Conservation (phyloP, 1,140 invertebrate species). For the Papilio dardanus region DNA sequence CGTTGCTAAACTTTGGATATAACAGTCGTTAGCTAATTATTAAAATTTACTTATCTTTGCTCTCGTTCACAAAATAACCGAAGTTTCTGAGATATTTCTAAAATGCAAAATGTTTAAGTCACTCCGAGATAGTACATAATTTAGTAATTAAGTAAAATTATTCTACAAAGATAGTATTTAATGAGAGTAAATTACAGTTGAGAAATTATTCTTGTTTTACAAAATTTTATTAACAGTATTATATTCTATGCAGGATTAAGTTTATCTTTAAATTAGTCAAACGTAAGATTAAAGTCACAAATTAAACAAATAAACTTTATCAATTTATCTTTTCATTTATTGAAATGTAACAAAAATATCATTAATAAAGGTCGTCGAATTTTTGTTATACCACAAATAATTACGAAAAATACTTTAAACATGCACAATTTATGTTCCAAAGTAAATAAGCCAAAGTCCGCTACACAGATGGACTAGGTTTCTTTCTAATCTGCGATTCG, state of each 20-base stretch:
- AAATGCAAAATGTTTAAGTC: constrained; percentile 21
- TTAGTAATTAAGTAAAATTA: background rate
- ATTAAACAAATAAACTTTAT: too few species aligned
- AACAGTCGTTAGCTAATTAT: constrained; percentile 49
- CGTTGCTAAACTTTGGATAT: constrained; percentile 45
- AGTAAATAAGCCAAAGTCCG: too few species aligned
- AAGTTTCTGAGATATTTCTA: constrained; percentile 27
- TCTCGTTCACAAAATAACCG: constrained; percentile 11
- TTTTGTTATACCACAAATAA: too few species aligned
- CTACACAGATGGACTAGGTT: too few species aligned
- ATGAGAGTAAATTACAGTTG: background rate
- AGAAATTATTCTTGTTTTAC: background rate
- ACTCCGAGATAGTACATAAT: constrained; percentile 1
- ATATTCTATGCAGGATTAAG: background rate
- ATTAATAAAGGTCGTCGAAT: too few species aligned
- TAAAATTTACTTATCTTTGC: constrained; percentile 45
- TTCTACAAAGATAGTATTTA: background rate
- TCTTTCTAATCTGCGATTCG: too few species aligned
- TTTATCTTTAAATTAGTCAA: too few species aligned
- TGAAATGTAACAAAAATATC: too few species aligned
- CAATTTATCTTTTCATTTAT: too few species aligned
- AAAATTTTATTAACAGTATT: background rate
- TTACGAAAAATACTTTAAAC: too few species aligned
- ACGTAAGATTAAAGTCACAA: too few species aligned
- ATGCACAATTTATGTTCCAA: too few species aligned